These are phyloP conservation scores for Trichechus manatus DNA, from an alignment of 2,113 vertebrate genomes.

Conservation along the genomic window DNA sequence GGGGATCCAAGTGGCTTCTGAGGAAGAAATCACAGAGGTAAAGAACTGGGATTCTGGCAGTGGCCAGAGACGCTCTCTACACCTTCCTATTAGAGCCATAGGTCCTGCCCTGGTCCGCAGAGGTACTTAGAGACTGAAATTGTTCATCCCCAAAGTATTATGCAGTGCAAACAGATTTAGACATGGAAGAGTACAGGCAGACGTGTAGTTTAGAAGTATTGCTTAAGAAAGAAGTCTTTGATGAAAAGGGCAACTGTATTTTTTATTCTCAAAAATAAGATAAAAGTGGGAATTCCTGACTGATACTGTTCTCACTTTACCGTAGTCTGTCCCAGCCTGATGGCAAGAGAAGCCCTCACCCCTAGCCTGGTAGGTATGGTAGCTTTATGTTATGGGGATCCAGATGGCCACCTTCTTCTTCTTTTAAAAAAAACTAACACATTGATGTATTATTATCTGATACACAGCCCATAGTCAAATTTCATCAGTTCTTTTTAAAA, in stretches of 20 bases:
- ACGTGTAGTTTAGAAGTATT: constrained; percentile 37
- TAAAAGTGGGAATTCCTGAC: background rate
- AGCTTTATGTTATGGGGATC: background rate
- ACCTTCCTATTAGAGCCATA: background rate
- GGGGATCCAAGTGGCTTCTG: background rate
- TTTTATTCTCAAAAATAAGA: background rate
- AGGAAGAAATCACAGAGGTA: background rate
- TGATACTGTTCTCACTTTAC: constrained; percentile 19
- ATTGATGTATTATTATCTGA: too few relatives aligned
- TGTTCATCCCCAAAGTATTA: constrained; percentile 49
- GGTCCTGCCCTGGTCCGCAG: background rate
- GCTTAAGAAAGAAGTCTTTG: constrained; percentile 44
- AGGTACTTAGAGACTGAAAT: background rate
- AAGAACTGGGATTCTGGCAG: background rate
- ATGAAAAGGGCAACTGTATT: constrained; percentile 7
- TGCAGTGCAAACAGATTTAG: constrained; percentile 51
- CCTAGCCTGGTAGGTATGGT: background rate
- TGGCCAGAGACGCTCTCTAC: background rate
- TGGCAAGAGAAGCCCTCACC: too few relatives aligned
- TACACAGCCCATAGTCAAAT: too few relatives aligned
- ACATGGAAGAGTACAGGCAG: constrained; percentile 13
- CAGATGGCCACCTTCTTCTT: background rate
- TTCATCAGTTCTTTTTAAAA: too few relatives aligned
- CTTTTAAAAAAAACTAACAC: background rate
- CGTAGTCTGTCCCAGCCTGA: background rate